Conservation (phyloP, 2,888 invertebrate species). For the Aleiodes leptofemur region DNA sequence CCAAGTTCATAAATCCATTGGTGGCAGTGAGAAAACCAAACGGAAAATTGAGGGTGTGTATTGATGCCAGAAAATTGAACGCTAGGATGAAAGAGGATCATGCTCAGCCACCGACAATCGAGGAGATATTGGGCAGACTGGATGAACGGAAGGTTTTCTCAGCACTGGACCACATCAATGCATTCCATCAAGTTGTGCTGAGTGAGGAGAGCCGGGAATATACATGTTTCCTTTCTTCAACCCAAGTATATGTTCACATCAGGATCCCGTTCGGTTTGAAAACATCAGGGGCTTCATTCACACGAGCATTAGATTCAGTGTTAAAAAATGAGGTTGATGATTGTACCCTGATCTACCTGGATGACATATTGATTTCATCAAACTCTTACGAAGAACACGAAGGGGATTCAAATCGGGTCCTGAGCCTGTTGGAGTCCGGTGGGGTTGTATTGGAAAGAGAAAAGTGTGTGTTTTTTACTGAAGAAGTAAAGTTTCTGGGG, state of each 20-base stretch:
- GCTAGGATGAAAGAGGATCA: too few relatives aligned
- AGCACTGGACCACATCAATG: slow-evolving; percentile 5
- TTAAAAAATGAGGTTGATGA: neutral
- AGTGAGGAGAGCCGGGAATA: slow-evolving; percentile 6
- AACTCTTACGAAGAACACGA: too few relatives aligned
- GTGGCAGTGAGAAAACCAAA: too few relatives aligned
- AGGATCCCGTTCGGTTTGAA: neutral
- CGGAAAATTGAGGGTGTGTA: too few relatives aligned
- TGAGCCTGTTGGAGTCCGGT: too few relatives aligned
- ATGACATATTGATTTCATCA: slow-evolving; percentile 22
- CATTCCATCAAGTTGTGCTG: slow-evolving; percentile 10
- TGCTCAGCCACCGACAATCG: too few relatives aligned
- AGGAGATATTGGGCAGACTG: neutral
- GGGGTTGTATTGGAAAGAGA: too few relatives aligned
- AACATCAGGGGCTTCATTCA: slow-evolving; percentile 31
- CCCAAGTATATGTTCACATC: slow-evolving; percentile 29
- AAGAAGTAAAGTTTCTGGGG: too few relatives aligned
- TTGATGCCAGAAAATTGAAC: too few relatives aligned
- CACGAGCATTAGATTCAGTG: slow-evolving; percentile 11
- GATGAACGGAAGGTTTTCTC: neutral
- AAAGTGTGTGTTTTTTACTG: too few relatives aligned
- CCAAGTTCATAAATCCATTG: too few relatives aligned
- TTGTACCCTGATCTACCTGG: neutral
- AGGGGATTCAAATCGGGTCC: too few relatives aligned
- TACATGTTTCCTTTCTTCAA: slow-evolving; percentile 16